Percentiles rank a stretch among this genome's conserved stretches.
Evolutionary conservation across 2,797 vertebrate genomes (phyloP).

Genomic region (Dromococcyx pavoninus): DNA sequence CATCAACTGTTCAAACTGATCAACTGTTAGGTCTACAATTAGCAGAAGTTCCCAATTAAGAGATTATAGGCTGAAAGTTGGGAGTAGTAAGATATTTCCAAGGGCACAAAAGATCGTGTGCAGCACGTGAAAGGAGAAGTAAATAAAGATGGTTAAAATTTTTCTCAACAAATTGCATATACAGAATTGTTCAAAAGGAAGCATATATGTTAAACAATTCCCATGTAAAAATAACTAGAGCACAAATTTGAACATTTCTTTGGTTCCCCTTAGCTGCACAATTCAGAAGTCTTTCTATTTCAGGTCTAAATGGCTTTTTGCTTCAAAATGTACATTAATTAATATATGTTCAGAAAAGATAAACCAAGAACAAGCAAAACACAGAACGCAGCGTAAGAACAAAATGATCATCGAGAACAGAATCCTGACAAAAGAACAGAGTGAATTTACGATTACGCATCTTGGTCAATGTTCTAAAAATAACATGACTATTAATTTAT

Average conservation of each 20-base stretch:
- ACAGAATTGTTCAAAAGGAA: neutral
- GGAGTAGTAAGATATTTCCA: neutral
- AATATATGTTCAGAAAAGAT: neutral
- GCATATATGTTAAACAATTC: neutral
- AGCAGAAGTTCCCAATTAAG: neutral
- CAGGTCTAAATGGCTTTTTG: neutral
- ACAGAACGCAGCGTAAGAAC: neutral
- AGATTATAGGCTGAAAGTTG: neutral
- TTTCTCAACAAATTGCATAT: neutral
- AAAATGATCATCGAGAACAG: neutral
- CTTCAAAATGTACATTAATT: neutral
- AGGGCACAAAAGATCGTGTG: neutral
- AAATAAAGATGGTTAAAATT: neutral
- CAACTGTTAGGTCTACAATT: neutral
- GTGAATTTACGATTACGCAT: neutral
- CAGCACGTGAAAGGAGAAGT: neutral
- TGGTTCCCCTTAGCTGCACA: neutral
- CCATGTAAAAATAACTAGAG: neutral
- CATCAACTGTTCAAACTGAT: too few species aligned
- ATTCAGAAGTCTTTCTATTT: neutral
- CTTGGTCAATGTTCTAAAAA: neutral
- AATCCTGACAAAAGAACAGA: neutral
- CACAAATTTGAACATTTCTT: neutral
- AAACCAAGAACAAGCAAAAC: neutral
- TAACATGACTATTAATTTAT: neutral